phyloP scores from a whole-genome alignment of 2,797 vertebrate genomes.

The Cuniculus paca region DNA sequence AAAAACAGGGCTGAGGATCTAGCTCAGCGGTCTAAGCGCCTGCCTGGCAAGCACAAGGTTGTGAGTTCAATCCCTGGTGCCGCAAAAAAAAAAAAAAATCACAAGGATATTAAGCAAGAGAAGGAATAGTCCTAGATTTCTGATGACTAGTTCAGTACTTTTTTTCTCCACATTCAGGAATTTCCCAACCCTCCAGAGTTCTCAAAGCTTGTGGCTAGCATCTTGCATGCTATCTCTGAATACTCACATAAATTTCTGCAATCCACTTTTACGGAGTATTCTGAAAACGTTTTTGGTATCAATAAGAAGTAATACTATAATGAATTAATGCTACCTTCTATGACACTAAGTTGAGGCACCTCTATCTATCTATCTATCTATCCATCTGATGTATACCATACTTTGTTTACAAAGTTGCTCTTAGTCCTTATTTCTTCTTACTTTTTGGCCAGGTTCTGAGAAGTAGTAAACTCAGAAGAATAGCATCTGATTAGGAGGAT shows the following conservation, averaged over 20 bases:
- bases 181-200: background rate
- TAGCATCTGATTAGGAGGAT: background rate
- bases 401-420: background rate
- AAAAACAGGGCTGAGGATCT: too few relatives aligned
- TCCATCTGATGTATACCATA: too few relatives aligned
- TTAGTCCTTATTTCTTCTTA: background rate
- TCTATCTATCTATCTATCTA: too few relatives aligned
- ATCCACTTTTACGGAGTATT: background rate
- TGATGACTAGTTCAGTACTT: rapidly evolving
- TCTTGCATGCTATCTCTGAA: background rate
- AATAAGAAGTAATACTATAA: background rate
- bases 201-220: background rate
- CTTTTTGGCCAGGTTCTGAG: background rate
- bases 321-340: background rate
- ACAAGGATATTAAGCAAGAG: background rate
- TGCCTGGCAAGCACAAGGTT: too few relatives aligned
- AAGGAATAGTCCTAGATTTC: background rate
- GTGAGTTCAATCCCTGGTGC: too few relatives aligned
- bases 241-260: background rate
- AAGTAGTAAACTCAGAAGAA: background rate
- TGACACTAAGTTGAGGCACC: background rate
- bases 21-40: too few relatives aligned
- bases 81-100: too few relatives aligned
- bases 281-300: background rate
- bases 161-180: background rate